These are phyloP conservation scores for Clavelina lepadiformis DNA, from an alignment of 23 tunicate genomes.

Conservation along the genomic window DNA sequence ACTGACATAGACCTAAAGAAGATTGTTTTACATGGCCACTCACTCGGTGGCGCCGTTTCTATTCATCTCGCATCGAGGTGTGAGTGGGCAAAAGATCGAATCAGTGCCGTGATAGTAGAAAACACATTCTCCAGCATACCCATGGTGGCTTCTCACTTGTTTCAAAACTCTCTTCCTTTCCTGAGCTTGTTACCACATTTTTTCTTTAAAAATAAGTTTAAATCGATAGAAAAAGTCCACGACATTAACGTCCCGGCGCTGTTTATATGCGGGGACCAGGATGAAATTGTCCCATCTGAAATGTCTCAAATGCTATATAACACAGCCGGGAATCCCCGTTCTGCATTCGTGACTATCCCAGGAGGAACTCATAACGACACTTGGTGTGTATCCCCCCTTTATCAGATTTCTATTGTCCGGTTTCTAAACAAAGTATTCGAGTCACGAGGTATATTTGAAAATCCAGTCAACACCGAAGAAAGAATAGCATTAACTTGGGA, in stretches of 20 bases:
- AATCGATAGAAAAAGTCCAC: conserved; percentile 43
- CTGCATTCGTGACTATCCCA: conserved; percentile 49
- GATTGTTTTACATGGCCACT: conserved; percentile 78
- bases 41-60: conserved; percentile 91
- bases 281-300: conserved; percentile 50
- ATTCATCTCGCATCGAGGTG: conserved; percentile 66
- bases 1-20: conserved; percentile 61
- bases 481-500: conserved; percentile 30
- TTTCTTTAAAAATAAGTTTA: conserved; percentile 62
- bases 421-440: conserved; percentile 53
- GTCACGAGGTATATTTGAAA: not conserved
- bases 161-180: conserved; percentile 30
- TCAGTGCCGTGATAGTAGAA: conserved; percentile 82
- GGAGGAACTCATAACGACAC: conserved; percentile 81
- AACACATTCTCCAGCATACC: conserved; percentile 78
- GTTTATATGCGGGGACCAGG: conserved; percentile 64
- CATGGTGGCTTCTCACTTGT: conserved; percentile 39
- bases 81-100: conserved; percentile 47
- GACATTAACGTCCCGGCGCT: conserved; percentile 49
- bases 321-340: conserved; percentile 57
- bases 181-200: conserved; percentile 36
- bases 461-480: conserved; percentile 28
- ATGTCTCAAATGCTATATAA: conserved; percentile 45
- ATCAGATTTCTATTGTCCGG: conserved; percentile 24
- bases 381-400: conserved; percentile 60